Percentiles rank a stretch among this genome's conserved stretches.
Evolutionary conservation across 2,113 vertebrate genomes (phyloP).

Genomic region (Tragelaphus scriptus): DNA sequence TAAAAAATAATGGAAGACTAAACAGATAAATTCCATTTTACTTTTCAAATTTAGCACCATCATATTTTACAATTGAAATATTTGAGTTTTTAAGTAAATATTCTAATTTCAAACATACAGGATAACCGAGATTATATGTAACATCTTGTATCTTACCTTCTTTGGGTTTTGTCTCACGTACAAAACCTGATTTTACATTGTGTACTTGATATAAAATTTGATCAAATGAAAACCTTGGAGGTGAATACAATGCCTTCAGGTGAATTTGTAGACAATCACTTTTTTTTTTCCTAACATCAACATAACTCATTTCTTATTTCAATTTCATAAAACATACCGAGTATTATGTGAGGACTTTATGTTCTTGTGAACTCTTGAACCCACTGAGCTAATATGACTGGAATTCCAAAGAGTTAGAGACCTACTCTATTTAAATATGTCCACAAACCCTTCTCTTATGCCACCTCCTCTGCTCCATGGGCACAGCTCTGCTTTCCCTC

Average conservation of each 20-base stretch:
- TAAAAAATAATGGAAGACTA: neutral
- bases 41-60: neutral
- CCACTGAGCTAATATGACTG: conserved; percentile 37
- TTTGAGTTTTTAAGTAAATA: neutral
- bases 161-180: neutral
- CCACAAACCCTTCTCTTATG: neutral
- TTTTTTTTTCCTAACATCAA: neutral
- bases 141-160: neutral
- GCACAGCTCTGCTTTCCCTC: neutral
- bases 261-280: neutral
- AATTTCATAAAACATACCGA: conserved; percentile 30
- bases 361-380: conserved; percentile 46
- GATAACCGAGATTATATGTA: neutral
- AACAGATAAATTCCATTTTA: neutral
- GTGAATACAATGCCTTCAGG: neutral
- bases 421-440: neutral
- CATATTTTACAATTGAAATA: neutral
- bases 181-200: neutral
- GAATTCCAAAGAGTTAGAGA: conserved; percentile 32
- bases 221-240: neutral
- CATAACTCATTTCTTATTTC: conserved; percentile 12
- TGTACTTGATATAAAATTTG: neutral
- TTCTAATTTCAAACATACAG: neutral
- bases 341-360: neutral
- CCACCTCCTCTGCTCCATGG: neutral